Base-by-base conservation (phyloP, 2,888 invertebrate genomes). In the Aphidius colemani region DNA sequence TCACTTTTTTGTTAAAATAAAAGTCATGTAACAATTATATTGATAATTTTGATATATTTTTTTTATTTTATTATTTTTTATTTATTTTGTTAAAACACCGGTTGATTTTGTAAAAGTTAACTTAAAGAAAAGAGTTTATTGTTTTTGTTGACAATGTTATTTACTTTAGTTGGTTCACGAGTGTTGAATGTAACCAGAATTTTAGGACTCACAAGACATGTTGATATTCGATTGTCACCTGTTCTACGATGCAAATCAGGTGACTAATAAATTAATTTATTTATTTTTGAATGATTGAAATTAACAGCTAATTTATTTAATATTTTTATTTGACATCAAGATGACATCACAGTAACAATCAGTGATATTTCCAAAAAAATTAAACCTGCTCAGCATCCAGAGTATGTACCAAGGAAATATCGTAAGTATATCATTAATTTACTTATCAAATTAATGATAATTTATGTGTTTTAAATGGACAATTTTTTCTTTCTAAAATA, bases 381-480 rank as follows among this genome's bases (percentile, higher is more conserved):
- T n/a, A 85, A 82, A 66, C 76, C 82, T 53, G 88, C 93, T 0
- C 88, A 87, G 73, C 86, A 88, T 77, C 88, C 89, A 3, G 92
- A 95, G 85, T 88, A 92, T 79, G 93, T 97, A n/a, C 96, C 97
- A 7, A 84, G 86, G 73, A 89, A 90, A 74, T 94, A 92, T 79
- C 85, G 93, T 94, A 85, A 90, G 90, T 87, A 66, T 60, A 62
- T 56, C 30, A n/a, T 56, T 44, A 6, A 44, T 48, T 57, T 59
- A 40, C 55, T 44, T 57, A 9, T 53, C 2, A 30, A 39, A 53
- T 6, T 41, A 51, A 44, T 13, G 48, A 49, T 41, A 61, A 11
- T 60, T 60, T 0, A 46, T 53, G 18, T n/a, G 9, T 4, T 18
- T 30, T 18, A 30, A 44, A 39, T 49, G 10, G 9, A 56, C 61